phyloP scores from a whole-genome alignment of 2,797 vertebrate genomes.

The Chelonia mydas region DNA sequence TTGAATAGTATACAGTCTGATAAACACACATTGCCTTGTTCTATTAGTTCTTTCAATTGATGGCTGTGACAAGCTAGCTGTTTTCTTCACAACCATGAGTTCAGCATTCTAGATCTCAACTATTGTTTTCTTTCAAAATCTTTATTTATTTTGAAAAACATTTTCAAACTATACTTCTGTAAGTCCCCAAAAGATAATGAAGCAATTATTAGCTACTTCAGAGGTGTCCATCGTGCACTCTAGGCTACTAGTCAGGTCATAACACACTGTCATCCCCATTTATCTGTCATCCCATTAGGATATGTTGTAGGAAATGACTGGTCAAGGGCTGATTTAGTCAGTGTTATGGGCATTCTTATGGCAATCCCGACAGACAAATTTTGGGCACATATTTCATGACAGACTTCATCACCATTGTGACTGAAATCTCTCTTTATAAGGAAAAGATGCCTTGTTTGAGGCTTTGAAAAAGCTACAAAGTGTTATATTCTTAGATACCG shows the following conservation, averaged over 20 bases:
- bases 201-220: background rate
- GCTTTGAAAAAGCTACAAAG: background rate
- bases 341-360: background rate
- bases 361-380: background rate
- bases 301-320: background rate
- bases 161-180: background rate
- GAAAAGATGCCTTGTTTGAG: background rate
- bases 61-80: background rate
- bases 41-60: background rate
- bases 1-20: background rate
- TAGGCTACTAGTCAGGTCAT: background rate
- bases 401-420: background rate
- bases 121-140: background rate
- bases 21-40: background rate
- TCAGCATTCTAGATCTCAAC: background rate
- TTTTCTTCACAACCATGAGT: background rate
- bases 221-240: background rate
- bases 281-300: background rate
- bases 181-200: background rate
- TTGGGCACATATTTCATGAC: background rate
- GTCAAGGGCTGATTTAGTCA: background rate
- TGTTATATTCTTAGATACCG: background rate
- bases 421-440: background rate
- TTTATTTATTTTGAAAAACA: background rate
- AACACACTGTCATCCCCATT: background rate